A percentile compares a stretch with the other conserved stretches of the same genome.
phyloP scores from a whole-genome alignment of 2,888 invertebrate genomes.

The Ecdyonurus torrentis region DNA sequence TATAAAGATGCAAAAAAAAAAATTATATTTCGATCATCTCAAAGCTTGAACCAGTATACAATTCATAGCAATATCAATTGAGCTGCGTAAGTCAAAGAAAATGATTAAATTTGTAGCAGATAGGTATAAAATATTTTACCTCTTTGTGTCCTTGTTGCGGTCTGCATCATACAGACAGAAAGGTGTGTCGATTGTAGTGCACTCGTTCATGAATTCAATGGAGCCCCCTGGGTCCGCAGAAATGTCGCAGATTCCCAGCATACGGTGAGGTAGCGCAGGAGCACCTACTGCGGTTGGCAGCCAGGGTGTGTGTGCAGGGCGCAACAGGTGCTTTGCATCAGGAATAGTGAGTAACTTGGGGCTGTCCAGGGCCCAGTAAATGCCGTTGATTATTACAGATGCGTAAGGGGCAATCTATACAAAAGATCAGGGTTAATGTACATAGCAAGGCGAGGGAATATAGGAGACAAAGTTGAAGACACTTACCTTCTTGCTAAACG shows the following conservation, averaged over 20 bases:
- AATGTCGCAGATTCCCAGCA: slow-evolving; percentile 94
- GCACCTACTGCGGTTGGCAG: slow-evolving; percentile 74
- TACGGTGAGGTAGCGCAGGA: slow-evolving; percentile 73
- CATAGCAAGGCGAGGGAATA: neutral
- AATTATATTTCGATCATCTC: too few relatives aligned
- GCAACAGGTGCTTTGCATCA: slow-evolving; percentile 86
- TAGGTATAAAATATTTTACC: slow-evolving; percentile 26
- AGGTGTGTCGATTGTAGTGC: slow-evolving; percentile 97
- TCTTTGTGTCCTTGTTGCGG: slow-evolving; percentile 89
- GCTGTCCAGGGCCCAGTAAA: slow-evolving; percentile 96
- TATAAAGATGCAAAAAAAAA: too few relatives aligned
- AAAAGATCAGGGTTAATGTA: neutral
- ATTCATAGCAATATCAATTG: too few relatives aligned
- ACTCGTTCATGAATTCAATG: slow-evolving; percentile 99
- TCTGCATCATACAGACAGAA: slow-evolving; percentile 99
- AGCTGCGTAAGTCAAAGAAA: neutral
- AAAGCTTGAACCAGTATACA: too few relatives aligned
- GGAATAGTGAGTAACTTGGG: slow-evolving; percentile 94
- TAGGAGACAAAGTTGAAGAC: neutral
- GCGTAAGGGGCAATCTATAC: slow-evolving; percentile 86
- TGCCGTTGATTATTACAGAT: slow-evolving; percentile 92
- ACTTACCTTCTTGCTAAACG: slow-evolving; percentile 73
- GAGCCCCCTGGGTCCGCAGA: slow-evolving; percentile 98
- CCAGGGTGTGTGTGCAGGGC: slow-evolving; percentile 86
- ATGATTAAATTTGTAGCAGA: neutral